phyloP scores from a whole-genome alignment of 2,797 vertebrate species.

The Phyllotis vaccarum region DNA sequence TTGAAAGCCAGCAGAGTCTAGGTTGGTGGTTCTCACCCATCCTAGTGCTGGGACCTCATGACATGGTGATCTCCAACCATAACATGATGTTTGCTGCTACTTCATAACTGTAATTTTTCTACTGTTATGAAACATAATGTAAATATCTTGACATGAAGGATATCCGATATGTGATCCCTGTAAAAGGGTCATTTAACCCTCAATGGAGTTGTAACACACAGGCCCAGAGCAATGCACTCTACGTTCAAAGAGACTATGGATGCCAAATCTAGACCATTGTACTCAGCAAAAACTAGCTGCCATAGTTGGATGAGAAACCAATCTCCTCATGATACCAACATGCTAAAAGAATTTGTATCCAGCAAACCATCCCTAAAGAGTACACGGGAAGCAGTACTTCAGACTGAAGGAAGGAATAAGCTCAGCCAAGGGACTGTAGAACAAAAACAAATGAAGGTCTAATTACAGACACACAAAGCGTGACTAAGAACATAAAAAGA shows the following conservation, averaged over 20 bases:
- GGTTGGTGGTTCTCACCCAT: neutral
- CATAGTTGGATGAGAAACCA: neutral
- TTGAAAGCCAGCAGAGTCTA: neutral
- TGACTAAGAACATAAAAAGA: neutral
- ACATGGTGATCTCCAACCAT: neutral
- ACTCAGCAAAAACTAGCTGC: neutral
- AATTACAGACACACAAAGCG: neutral
- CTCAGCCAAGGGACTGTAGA: neutral
- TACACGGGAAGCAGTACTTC: neutral
- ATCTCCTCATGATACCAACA: neutral
- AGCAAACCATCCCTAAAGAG: neutral
- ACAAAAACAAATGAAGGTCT: neutral
- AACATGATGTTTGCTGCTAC: neutral
- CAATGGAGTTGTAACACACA: neutral
- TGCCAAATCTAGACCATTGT: neutral
- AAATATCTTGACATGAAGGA: neutral
- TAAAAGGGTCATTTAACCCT: neutral
- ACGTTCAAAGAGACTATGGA: neutral
- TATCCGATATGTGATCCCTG: neutral
- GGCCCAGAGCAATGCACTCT: neutral
- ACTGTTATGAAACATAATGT: neutral
- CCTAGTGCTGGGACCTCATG: neutral
- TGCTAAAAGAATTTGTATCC: neutral
- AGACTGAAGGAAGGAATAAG: neutral
- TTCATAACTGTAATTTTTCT: neutral